These are phyloP conservation scores for Laspeyria flexula DNA, from an alignment of 2,888 invertebrate genomes.

Conservation along the genomic window DNA sequence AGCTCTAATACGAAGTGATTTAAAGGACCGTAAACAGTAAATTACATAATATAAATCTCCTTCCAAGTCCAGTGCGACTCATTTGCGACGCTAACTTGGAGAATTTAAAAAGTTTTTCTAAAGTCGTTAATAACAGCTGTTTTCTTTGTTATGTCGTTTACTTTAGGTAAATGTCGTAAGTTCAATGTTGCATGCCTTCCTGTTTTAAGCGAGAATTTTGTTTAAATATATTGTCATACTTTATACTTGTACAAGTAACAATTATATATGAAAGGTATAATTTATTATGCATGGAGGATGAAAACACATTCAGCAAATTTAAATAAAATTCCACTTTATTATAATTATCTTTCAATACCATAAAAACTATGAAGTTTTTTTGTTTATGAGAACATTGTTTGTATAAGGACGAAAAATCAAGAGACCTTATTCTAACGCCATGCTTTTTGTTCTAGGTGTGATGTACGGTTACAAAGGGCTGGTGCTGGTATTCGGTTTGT, in stretches of 20 bases:
- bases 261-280: no score
- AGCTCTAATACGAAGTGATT: constrained; percentile 59
- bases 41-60: constrained; percentile 60
- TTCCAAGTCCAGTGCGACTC: constrained; percentile 52
- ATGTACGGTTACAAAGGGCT: constrained; percentile 99
- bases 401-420: no score
- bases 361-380: no score
- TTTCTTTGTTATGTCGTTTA: constrained; percentile 50
- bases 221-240: no score
- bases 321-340: no score
- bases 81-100: constrained; percentile 61
- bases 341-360: no score
- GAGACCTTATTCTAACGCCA: constrained; percentile 1
- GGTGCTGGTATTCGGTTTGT: constrained; percentile 97
- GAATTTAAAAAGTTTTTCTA: constrained; percentile 52
- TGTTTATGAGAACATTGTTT: no score
- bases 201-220: background rate
- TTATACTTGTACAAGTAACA: no score
- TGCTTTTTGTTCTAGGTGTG: constrained; percentile 87
- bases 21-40: constrained; percentile 59
- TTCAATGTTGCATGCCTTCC: background rate
- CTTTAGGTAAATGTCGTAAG: constrained; percentile 2
- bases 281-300: no score
- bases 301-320: no score
- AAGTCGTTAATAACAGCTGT: constrained; percentile 61